Percentiles rank a stretch among this genome's conserved stretches.
Evolutionary conservation across 2,888 invertebrate genomes (phyloP).

Genomic region (Phasia obesa): DNA sequence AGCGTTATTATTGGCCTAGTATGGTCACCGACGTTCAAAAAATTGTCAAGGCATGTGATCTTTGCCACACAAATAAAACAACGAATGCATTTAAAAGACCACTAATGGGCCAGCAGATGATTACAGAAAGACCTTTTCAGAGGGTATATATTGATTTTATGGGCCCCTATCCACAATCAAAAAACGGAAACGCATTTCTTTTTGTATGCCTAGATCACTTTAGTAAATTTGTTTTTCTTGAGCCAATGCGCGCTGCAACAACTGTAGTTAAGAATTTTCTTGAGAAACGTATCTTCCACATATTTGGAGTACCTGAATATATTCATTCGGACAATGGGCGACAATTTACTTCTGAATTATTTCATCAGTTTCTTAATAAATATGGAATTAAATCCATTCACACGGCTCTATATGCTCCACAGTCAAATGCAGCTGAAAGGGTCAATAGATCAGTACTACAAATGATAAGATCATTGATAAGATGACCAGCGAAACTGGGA

Average conservation of each 20-base stretch:
- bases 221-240: constrained; percentile 12
- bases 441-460: neutral
- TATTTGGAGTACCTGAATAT: constrained; percentile 19
- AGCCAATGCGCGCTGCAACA: neutral
- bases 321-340: constrained; percentile 6
- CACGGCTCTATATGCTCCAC: neutral
- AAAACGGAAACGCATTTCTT: neutral
- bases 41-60: neutral
- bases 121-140: constrained; percentile 3
- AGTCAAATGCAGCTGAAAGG: neutral
- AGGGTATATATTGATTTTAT: neutral
- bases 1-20: constrained; percentile 9
- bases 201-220: constrained; percentile 37
- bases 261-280: constrained; percentile 2
- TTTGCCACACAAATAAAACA: neutral
- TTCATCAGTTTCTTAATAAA: neutral
- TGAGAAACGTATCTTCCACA: neutral
- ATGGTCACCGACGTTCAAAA: neutral
- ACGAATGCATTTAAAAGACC: constrained; percentile 1
- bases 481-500: constrained; percentile 5
- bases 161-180: constrained; percentile 14
- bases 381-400: neutral
- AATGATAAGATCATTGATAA: neutral
- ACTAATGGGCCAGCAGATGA: neutral
- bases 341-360: neutral